These are phyloP conservation scores for Mesocentrotus franciscanus DNA, from an alignment of 53 echinoderm and acorn worm genomes.

Conservation along the genomic window DNA sequence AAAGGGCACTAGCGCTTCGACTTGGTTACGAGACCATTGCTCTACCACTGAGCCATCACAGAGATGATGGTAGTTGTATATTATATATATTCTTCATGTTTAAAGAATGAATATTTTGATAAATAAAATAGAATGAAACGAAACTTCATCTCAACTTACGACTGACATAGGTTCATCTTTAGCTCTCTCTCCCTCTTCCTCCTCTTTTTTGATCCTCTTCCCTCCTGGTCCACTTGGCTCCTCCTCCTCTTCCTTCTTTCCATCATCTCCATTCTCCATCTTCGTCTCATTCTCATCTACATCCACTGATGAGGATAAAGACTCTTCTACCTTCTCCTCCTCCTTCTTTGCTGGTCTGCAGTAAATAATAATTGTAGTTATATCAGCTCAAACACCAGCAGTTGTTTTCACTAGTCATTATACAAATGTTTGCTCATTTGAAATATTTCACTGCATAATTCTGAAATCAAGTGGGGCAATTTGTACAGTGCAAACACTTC, in stretches of 20 bases:
- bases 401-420: too few species aligned
- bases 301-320: conserved; percentile 13
- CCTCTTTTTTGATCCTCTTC: conserved; percentile 68
- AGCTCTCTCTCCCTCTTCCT: conserved; percentile 49
- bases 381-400: background rate
- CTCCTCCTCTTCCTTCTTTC: conserved; percentile 60
- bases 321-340: conserved; percentile 17
- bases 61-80: too few species aligned
- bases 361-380: background rate
- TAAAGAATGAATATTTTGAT: too few species aligned
- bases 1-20: too few species aligned
- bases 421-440: too few species aligned
- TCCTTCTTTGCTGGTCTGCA: conserved; percentile 73
- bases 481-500: too few species aligned
- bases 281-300: conserved; percentile 9
- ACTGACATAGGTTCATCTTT: conserved; percentile 51
- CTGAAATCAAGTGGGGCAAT: too few species aligned
- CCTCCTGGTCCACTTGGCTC: conserved; percentile 72
- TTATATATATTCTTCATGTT: too few species aligned
- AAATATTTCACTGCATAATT: too few species aligned
- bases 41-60: too few species aligned
- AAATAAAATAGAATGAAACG: too few species aligned
- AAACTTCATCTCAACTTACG: background rate
- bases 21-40: too few species aligned
- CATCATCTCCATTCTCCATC: conserved; percentile 46